phyloP scores from a whole-genome alignment of 2,113 vertebrate species.

The Pongo abelii region DNA sequence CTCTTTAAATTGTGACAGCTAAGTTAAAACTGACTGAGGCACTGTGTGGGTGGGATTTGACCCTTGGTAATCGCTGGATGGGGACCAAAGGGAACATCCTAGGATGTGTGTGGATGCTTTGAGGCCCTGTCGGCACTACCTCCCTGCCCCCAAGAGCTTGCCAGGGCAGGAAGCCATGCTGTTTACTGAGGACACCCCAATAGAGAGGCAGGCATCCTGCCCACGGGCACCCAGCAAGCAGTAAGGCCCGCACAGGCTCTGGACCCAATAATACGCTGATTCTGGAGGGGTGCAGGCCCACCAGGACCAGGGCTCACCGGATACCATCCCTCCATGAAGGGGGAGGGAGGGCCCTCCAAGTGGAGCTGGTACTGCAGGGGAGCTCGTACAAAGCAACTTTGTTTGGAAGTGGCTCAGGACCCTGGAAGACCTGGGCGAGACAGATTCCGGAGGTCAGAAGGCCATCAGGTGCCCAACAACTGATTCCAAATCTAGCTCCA shows the following conservation, averaged over 20 bases:
- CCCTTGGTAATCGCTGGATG: not conserved
- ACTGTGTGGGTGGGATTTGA: not conserved
- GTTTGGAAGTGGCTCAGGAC: not conserved
- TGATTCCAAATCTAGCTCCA: not conserved
- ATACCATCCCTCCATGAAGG: accelerated
- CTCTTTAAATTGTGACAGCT: not conserved
- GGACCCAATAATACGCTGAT: not conserved
- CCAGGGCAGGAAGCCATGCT: not conserved
- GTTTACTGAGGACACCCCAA: not conserved
- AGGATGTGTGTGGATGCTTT: not conserved
- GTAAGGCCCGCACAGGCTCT: not conserved
- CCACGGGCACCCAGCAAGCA: not conserved
- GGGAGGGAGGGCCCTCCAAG: not conserved
- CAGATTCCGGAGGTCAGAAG: not conserved
- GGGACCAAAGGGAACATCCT: not conserved
- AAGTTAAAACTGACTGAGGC: not conserved
- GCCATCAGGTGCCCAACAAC: not conserved
- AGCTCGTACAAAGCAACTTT: not conserved
- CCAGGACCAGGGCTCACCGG: not conserved
- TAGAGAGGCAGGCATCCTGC: not conserved
- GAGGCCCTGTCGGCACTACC: not conserved
- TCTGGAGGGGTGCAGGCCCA: not conserved
- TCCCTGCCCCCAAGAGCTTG: not conserved
- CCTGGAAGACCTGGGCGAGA: not conserved
- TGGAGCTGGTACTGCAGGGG: not conserved